Evolutionary conservation across 2,797 vertebrate genomes (phyloP).

Genomic region (Coregonus suidteri): DNA sequence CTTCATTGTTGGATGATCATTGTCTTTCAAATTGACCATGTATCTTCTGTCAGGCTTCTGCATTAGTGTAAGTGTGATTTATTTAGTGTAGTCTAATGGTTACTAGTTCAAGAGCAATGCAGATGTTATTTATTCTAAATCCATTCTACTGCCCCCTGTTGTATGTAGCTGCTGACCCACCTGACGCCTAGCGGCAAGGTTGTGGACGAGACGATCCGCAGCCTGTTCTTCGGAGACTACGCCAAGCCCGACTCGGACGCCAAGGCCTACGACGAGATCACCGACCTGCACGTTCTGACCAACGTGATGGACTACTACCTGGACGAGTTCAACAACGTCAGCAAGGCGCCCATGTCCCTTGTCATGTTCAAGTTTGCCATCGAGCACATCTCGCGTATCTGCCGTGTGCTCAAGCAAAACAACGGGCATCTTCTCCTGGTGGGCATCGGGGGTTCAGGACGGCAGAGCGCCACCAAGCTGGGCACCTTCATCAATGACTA

Average conservation of each 20-base stretch:
- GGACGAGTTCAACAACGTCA: conserved; percentile 87
- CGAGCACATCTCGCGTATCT: conserved; percentile 92
- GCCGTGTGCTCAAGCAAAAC: conserved; percentile 89
- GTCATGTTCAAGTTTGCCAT: conserved; percentile 95
- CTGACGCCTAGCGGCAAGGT: conserved; percentile 80
- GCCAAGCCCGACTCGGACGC: conserved; percentile 72
- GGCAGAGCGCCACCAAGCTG: conserved; percentile 87
- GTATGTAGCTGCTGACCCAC: conserved; percentile 81
- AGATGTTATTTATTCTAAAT: not conserved
- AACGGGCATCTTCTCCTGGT: conserved; percentile 88
- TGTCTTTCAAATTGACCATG: conserved; percentile 2
- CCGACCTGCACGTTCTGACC: conserved; percentile 78
- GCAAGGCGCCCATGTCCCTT: conserved; percentile 90
- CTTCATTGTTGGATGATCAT: not conserved
- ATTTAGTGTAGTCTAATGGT: not conserved
- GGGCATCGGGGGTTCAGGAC: conserved; percentile 88
- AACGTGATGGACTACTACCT: conserved; percentile 87
- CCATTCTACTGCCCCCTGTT: not conserved
- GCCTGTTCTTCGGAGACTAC: conserved; percentile 92
- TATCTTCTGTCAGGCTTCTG: not conserved
- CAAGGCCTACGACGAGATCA: conserved; percentile 88
- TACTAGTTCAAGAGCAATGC: not conserved
- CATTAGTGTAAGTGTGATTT: not conserved
- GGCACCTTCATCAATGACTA: conserved; percentile 86
- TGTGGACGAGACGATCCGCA: conserved; percentile 82